Conservation (phyloP, 2,888 invertebrate genomes). For the Sesia bembeciformis region DNA sequence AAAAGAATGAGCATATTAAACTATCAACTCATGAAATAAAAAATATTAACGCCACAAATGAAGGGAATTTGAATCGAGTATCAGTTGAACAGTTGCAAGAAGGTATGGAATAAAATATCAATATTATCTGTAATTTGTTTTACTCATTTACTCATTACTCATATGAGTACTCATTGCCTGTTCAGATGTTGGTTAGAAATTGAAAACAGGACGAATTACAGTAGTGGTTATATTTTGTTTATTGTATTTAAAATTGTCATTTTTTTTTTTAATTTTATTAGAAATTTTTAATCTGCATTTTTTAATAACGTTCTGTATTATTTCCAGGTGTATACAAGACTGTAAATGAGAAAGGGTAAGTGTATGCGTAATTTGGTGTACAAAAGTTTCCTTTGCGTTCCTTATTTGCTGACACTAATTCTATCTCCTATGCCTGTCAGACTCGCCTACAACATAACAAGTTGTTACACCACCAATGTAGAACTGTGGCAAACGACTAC, state of each 20-base stretch:
- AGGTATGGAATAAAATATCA: slow-evolving; percentile 20
- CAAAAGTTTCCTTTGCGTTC: background rate
- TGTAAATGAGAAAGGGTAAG: slow-evolving; percentile 46
- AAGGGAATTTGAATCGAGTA: background rate
- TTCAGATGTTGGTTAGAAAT: no score
- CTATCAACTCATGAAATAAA: background rate
- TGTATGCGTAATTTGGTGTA: slow-evolving; percentile 4
- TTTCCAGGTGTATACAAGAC: slow-evolving; percentile 51
- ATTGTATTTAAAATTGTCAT: no score
- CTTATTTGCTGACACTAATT: background rate
- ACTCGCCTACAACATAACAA: slow-evolving; percentile 40
- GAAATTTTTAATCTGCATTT: no score
- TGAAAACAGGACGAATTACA: no score
- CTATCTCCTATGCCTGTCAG: slow-evolving; percentile 21
- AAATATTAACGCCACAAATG: background rate
- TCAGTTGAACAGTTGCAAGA: slow-evolving; percentile 24
- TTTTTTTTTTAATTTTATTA: no score
- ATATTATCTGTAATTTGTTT: no score
- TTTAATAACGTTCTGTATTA: slow-evolving; percentile 3
- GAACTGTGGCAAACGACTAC: slow-evolving; percentile 41
- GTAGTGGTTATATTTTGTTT: no score
- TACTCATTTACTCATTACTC: no score
- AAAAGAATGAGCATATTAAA: slow-evolving; percentile 1
- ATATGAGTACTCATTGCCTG: no score
- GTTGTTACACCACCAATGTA: slow-evolving; percentile 47